These are phyloP conservation scores for Apamea sordens DNA, from an alignment of 2,888 invertebrate species.

Conservation along the genomic window DNA sequence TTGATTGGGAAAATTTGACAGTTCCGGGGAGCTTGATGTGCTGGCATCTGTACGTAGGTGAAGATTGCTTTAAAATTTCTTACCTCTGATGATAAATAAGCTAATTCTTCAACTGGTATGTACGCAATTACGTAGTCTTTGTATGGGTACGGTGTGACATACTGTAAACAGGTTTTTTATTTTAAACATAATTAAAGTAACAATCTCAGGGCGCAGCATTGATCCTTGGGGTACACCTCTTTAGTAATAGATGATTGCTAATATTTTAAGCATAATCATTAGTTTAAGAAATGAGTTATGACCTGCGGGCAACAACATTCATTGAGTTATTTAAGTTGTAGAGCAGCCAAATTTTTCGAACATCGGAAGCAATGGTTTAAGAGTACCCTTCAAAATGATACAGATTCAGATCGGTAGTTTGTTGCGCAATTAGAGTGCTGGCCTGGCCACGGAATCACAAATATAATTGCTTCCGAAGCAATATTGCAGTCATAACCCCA, in stretches of 20 bases:
- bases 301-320: too few species aligned
- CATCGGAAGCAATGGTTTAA: too few species aligned
- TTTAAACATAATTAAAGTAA: not conserved
- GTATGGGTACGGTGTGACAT: slow-evolving; percentile 9
- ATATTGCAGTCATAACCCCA: not conserved
- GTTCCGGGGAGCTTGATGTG: too few species aligned
- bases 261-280: not conserved
- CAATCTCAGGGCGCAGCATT: not conserved
- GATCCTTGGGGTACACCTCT: not conserved
- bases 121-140: slow-evolving; percentile 49
- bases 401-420: too few species aligned
- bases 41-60: not conserved
- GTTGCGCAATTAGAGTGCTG: too few species aligned
- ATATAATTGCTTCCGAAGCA: not conserved
- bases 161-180: slow-evolving; percentile 23
- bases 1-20: too few species aligned
- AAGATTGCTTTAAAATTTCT: slow-evolving; percentile 7
- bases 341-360: too few species aligned
- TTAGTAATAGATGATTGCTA: not conserved
- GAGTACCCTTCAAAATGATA: too few species aligned
- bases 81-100: slow-evolving; percentile 37
- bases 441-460: too few species aligned
- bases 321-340: too few species aligned
- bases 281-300: not conserved
- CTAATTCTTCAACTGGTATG: slow-evolving; percentile 51